Conservation (phyloP, 2,888 invertebrate genomes). For the Melipona beecheii region DNA sequence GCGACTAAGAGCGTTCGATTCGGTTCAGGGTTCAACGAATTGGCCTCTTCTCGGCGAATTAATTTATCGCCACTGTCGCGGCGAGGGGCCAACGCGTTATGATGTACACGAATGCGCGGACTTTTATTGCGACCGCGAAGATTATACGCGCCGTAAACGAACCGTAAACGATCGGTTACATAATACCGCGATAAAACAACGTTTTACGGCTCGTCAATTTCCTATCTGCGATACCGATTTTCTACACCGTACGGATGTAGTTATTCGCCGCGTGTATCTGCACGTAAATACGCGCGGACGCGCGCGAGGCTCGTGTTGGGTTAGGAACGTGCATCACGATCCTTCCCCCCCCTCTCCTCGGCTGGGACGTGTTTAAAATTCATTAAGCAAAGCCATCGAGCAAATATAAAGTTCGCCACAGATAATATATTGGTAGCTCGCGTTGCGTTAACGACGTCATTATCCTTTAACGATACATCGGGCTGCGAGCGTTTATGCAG, state of each 20-base stretch:
- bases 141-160: conserved; percentile 35
- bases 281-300: neutral
- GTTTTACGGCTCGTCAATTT: conserved; percentile 1
- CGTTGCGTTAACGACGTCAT: neutral
- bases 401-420: neutral
- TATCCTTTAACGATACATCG: neutral
- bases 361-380: neutral
- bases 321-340: neutral
- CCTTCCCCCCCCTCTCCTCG: neutral
- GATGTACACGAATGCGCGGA: conserved; percentile 26
- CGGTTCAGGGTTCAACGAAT: conserved; percentile 49
- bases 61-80: conserved; percentile 37
- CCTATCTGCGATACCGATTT: conserved; percentile 6
- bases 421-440: neutral
- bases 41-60: conserved; percentile 32
- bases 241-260: neutral
- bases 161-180: conserved; percentile 38
- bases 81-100: conserved; percentile 10
- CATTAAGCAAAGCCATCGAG: neutral
- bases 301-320: neutral
- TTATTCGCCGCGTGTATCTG: neutral
- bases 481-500: neutral
- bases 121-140: conserved; percentile 25
- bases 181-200: conserved; percentile 28
- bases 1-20: conserved; percentile 39